phyloP scores from a whole-genome alignment of 2,888 invertebrate species.

The Pristionchus exspectatus region DNA sequence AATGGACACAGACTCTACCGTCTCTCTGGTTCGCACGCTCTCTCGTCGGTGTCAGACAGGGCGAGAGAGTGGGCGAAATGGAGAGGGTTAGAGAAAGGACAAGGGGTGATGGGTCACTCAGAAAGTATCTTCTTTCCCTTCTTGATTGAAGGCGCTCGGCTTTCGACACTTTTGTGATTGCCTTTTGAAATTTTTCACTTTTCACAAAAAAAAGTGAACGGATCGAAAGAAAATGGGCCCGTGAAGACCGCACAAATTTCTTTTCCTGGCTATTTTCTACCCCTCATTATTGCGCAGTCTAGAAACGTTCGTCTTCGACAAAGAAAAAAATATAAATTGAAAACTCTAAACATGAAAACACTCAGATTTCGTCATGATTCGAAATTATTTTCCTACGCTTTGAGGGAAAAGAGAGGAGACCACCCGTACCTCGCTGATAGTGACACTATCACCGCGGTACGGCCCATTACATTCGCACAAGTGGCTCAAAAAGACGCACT shows the following conservation, averaged over 20 bases:
- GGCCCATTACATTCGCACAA: neutral
- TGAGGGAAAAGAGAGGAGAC: neutral
- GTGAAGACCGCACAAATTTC: too few species aligned
- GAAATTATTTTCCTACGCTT: neutral
- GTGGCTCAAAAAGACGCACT: too few species aligned
- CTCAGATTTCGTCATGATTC: too few species aligned
- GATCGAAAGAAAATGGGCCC: too few species aligned
- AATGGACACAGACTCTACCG: neutral
- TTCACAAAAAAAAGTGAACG: too few species aligned
- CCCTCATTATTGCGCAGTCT: too few species aligned
- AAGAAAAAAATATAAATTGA: too few species aligned
- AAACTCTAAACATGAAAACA: too few species aligned
- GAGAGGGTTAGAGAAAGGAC: neutral
- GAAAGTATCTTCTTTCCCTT: too few species aligned
- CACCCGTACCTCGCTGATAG: neutral
- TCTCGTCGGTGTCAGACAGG: neutral
- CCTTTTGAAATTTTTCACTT: too few species aligned
- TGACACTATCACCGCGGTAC: neutral
- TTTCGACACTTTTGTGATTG: constrained; percentile 18
- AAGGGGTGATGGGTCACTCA: neutral
- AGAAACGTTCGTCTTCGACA: too few species aligned
- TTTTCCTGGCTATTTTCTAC: too few species aligned
- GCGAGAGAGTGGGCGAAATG: neutral
- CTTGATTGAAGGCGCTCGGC: constrained; percentile 8
- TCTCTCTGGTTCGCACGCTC: neutral